Percentiles rank a stretch among this genome's conserved stretches.
These are phyloP conservation scores for Cephalotes varians DNA, from an alignment of 2,888 invertebrate species.

Conservation along the genomic window DNA sequence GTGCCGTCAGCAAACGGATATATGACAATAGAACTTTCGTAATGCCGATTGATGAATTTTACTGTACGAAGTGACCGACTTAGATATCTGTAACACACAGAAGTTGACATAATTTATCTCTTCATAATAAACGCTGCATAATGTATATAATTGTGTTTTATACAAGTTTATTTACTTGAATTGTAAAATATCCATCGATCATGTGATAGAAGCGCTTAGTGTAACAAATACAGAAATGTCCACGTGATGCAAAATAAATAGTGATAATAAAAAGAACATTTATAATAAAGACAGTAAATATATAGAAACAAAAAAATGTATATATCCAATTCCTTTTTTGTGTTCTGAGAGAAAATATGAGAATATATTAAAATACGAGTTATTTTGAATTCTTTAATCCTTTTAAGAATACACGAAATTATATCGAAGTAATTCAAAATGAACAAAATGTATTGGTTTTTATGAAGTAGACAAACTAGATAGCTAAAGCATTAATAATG, in stretches of 20 bases:
- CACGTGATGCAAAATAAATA: not conserved
- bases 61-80: constrained; percentile 34
- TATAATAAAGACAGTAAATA: constrained; percentile 4
- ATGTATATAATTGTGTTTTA: constrained; percentile 39
- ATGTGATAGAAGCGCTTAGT: constrained; percentile 9
- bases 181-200: constrained; percentile 9
- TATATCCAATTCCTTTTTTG: not conserved
- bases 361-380: not conserved
- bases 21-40: constrained; percentile 57
- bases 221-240: not conserved
- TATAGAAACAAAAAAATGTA: not conserved
- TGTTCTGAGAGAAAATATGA: not conserved
- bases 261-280: not conserved
- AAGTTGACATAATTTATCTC: constrained; percentile 34
- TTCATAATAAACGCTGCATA: constrained; percentile 61
- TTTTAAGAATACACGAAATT: not conserved
- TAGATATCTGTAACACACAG: constrained; percentile 17
- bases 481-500: not conserved
- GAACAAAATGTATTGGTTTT: not conserved
- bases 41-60: not conserved
- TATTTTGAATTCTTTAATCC: constrained; percentile 4
- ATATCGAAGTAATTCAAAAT: not conserved
- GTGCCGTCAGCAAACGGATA: constrained; percentile 69
- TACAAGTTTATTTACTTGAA: constrained; percentile 22
- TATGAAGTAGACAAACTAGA: not conserved